Base-by-base conservation (phyloP, 2,113 vertebrate genomes). In the Heloderma charlesbogerti region DNA sequence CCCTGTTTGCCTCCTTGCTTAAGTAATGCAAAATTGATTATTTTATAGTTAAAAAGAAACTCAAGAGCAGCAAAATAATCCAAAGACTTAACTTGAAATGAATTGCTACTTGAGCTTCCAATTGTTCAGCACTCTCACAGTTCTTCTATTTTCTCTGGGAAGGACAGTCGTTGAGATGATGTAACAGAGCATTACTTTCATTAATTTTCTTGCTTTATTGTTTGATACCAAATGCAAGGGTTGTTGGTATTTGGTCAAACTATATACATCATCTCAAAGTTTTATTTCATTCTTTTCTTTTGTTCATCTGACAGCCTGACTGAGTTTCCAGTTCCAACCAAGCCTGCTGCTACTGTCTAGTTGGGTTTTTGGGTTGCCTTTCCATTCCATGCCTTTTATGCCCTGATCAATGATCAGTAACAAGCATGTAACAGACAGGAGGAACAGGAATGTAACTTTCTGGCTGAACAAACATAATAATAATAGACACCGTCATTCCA, bases 331-430 rank as follows among this genome's bases (percentile, higher is more conserved):
- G 86, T 94, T 89, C 80, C 87, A 29, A 90, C 51, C 66, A 92
- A 93, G 74, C 6, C 34, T 6, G 3, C 45, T 92, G 66, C 90
- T 88, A 43, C 93, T 93, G 71, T 90, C 71, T 94, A 92, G 63
- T 89, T 88, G 34, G 18, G 29, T 91, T n/a, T n/a, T n/a, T n/a
- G n/a, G 94, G 92, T 78, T 80, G 87, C 71, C 88, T 94, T 95
- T 90, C 89, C 82, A 92, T 90, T 89, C 87, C 9, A 0, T 79
- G 60, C 83, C 74, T 93, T 95, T 88, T 60, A 89, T 6, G 74
- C 0, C 0, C 63, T 79, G 71, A 95, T 94, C 89, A 85, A 90
- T 7, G 25, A 91, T 78, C 87, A 89, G 80, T 90, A 86, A 81
- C 83, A 90, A 91, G 71, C 45, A 81, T 0, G 13, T 16, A 93